Percentiles rank a stretch among this genome's conserved stretches.
Evolutionary conservation across 2,113 vertebrate genomes (phyloP).

Genomic region (Lycaon pictus): DNA sequence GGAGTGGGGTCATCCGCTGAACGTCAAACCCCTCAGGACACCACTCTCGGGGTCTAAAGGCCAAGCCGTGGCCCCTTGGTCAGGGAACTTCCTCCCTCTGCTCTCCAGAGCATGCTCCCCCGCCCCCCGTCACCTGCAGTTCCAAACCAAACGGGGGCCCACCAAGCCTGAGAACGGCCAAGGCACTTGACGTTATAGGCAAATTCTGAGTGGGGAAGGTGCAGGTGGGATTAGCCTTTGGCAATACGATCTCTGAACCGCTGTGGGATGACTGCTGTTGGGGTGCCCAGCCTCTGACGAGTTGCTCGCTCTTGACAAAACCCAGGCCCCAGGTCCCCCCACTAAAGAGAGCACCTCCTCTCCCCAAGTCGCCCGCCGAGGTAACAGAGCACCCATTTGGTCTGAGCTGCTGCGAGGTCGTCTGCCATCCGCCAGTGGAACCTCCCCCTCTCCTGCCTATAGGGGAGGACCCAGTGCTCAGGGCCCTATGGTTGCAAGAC

Average conservation of each 20-base stretch:
- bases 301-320: background rate
- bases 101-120: background rate
- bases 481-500: fast-evolving
- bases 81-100: background rate
- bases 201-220: constrained; percentile 17
- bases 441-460: background rate
- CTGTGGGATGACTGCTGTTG: background rate
- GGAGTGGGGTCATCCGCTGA: background rate
- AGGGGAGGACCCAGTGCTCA: background rate
- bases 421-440: background rate
- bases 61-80: background rate
- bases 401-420: background rate
- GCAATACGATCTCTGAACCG: background rate
- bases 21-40: background rate
- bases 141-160: background rate
- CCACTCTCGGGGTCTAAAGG: background rate
- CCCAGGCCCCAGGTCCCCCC: background rate
- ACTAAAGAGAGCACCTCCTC: background rate
- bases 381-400: background rate
- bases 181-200: background rate
- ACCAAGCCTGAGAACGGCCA: background rate
- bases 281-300: background rate
- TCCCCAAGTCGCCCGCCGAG: background rate
- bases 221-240: background rate
- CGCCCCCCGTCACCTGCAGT: background rate